Base-by-base conservation (phyloP, 2,113 vertebrate genomes). In the Panthera leo region DNA sequence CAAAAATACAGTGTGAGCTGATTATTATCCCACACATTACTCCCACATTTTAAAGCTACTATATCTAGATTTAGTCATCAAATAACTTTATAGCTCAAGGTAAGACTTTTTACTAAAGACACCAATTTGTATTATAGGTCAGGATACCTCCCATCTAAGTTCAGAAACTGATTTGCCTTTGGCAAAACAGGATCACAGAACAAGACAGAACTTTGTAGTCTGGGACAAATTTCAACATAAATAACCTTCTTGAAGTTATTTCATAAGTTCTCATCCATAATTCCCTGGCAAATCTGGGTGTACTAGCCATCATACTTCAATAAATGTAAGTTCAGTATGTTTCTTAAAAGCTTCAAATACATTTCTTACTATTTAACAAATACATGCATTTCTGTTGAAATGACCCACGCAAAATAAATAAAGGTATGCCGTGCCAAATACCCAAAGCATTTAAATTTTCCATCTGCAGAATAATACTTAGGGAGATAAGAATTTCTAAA, bases 131-230 rank as follows among this genome's bases (percentile, higher is more conserved):
- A 67, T 76, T 84, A 75, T 25, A 73, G 82, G 61, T 94, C 82
- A 93, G 36, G 53, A 61, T 85, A 75, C 23, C 71, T 97, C 39
- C 16, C 34, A 27, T 89, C 70, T 80, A 5, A 1, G 8, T 82
- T 94, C n/a, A 95, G 63, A 97, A 95, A 95, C 10, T 27, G 63
- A 85, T 95, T 90, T 94, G 65, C 65, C 80, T 88, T 82, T 97
- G 92, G 84, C 84, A 87, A 97, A 97, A 94, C 6, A 75, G 27
- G 48, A 96, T 65, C 73, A 96, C 76, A 97, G 67, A 89, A 19
- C 36, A 65, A 96, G 87, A 80, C 31, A 53, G 5, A 39, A 89
- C 83, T 95, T 97, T 95, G 63, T 90, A 79, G 83, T 87, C 27
- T 71, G 25, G 68, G 75, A 90, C 27, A 94, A 91, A 82, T 89